Base-by-base conservation (phyloP, 2,113 vertebrate genomes). In the Tinamus guttatus region DNA sequence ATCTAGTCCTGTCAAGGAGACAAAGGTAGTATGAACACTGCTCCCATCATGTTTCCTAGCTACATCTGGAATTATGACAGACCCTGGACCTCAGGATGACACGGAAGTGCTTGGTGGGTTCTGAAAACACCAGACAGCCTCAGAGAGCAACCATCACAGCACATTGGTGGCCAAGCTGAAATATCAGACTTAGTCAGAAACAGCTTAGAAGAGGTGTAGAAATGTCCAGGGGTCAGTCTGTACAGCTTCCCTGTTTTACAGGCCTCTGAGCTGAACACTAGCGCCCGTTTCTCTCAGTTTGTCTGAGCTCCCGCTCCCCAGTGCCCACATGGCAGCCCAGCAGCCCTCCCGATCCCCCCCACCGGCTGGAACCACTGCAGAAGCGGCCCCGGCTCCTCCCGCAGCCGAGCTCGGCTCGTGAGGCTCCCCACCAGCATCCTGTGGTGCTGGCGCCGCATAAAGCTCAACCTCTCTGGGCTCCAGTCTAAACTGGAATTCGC, bases 401-500 rank as follows among this genome's bases (percentile, higher is more conserved):
- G 49, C 47, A 83, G 68, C 68, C 49, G 63, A 74, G 63, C n/a
- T 87, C 71, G 71, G 92, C 79, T 79, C n/a, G 30, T 32, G 27
- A 81, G 56, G 36, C 63, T 94, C 73, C 28, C 59, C 74, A 71
- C 15, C 0, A 0, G 71, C 85, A 83, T 82, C 67, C 85, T 0
- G 0, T 49, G 67, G 74, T 74, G 71, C 40, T 43, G 79, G 27
- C 49, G 16, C 65, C 60, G 74, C 92, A 75, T 12, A 90, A 88
- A 82, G n/a, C 76, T 88, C 90, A 93, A 73, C 68, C 68, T 94
- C n/a, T 36, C 18, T 76, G 34, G 58, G 56, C 90, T 93, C 94
- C 59, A 88, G 76, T 56, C 90, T 83, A 63, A 96, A 92, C 63
- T 70, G 81, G 79, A 96, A 96, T 80, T 63, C 67, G 64, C 85